These are phyloP conservation scores for Channa maculata DNA, from an alignment of 2,113 vertebrate genomes.

Conservation along the genomic window DNA sequence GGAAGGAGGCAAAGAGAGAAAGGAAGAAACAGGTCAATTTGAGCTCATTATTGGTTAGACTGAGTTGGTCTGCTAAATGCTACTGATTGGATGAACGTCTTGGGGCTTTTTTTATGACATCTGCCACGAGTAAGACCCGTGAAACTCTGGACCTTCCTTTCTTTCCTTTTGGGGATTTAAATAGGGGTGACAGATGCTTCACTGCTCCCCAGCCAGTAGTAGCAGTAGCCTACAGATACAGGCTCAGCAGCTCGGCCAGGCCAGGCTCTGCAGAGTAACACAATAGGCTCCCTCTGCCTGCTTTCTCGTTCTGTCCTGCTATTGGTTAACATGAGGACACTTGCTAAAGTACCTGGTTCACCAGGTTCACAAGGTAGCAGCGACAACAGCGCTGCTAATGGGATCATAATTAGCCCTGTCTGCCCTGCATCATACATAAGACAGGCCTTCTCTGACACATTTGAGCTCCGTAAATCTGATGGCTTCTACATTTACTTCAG, in stretches of 20 bases:
- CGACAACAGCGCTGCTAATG: conserved; percentile 44
- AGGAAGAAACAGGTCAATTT: conserved; percentile 87
- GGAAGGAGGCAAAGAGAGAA: conserved; percentile 59
- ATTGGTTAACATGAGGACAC: conserved; percentile 46
- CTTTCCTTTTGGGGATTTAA: conserved; percentile 68
- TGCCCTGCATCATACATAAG: conserved; percentile 60
- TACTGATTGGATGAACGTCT: conserved; percentile 86
- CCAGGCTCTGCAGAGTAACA: conserved; percentile 37
- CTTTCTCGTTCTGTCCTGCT: conserved; percentile 43
- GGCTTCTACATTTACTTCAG: conserved; percentile 61
- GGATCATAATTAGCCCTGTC: conserved; percentile 54
- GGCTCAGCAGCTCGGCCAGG: conserved; percentile 12
- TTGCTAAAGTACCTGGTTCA: conserved; percentile 41
- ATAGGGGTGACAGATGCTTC: conserved; percentile 67
- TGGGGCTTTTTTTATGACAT: conserved; percentile 84
- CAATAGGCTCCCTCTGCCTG: conserved; percentile 45
- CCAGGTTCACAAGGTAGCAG: conserved; percentile 31
- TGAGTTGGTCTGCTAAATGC: conserved; percentile 85
- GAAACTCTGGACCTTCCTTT: conserved; percentile 68
- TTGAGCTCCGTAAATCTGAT: conserved; percentile 65
- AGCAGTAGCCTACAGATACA: conserved; percentile 41
- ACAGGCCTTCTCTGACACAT: conserved; percentile 48
- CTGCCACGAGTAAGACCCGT: conserved; percentile 72
- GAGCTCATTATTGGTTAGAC: conserved; percentile 92
- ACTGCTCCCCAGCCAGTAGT: conserved; percentile 35